These are phyloP conservation scores for Cyclophora punctaria DNA, from an alignment of 2,888 invertebrate species.

Conservation along the genomic window DNA sequence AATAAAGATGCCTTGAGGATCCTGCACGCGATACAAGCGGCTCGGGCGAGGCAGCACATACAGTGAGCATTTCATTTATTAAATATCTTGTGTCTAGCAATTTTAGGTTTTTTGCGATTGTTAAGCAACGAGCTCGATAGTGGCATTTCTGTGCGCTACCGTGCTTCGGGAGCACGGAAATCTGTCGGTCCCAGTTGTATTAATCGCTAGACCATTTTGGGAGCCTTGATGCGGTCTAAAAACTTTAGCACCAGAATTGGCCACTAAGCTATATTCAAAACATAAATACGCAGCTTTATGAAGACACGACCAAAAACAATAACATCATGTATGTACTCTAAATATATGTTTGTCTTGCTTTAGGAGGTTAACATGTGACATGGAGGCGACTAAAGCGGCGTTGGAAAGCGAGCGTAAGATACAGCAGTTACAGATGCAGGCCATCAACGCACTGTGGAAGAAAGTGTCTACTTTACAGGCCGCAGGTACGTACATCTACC, in stretches of 20 bases:
- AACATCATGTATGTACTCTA: neutral
- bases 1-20: conserved; percentile 79
- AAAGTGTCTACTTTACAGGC: conserved; percentile 83
- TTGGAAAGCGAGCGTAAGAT: conserved; percentile 89
- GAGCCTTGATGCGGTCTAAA: too few relatives aligned
- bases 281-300: too few relatives aligned
- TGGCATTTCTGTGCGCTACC: too few relatives aligned
- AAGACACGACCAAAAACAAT: too few relatives aligned
- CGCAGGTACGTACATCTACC: conserved; percentile 32
- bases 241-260: too few relatives aligned
- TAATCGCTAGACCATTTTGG: too few relatives aligned
- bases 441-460: conserved; percentile 92
- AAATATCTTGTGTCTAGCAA: too few relatives aligned
- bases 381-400: conserved; percentile 89
- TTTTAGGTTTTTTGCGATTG: too few relatives aligned
- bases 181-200: too few relatives aligned
- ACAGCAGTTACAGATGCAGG: conserved; percentile 91
- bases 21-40: conserved; percentile 81
- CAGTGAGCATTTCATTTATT: conserved; percentile 72
- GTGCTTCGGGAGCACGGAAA: too few relatives aligned
- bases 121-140: too few relatives aligned
- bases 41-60: conserved; percentile 87
- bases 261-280: too few relatives aligned
- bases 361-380: conserved; percentile 87
- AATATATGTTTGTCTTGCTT: neutral